These are phyloP conservation scores for Antheraea mylitta DNA, from an alignment of 1,140 invertebrate species.

Conservation along the genomic window DNA sequence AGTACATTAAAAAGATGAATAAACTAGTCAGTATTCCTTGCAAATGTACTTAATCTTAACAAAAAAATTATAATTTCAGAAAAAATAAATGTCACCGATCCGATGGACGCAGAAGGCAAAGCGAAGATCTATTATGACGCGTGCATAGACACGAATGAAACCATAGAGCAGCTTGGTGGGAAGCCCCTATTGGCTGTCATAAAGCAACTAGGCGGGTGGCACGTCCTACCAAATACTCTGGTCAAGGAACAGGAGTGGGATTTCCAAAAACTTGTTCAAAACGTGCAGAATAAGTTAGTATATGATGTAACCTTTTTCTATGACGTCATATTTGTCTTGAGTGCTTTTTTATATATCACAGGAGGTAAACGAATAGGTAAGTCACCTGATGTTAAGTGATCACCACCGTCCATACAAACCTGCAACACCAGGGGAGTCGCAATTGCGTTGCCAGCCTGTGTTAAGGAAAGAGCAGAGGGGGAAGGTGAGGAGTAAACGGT, in stretches of 20 bases:
- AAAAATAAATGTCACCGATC: slow-evolving; percentile 51
- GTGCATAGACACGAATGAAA: slow-evolving; percentile 96
- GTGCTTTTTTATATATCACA: no score
- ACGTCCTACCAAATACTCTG: slow-evolving; percentile 77
- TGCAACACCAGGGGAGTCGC: no score
- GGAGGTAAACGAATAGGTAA: no score
- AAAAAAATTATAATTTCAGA: slow-evolving; percentile 36
- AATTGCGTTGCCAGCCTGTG: no score
- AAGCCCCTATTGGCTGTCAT: slow-evolving; percentile 90
- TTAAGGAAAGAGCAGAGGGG: no score
- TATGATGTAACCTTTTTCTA: neutral
- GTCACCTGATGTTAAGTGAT: no score
- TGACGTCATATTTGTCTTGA: no score
- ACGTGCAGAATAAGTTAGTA: slow-evolving; percentile 87
- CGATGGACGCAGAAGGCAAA: slow-evolving; percentile 88
- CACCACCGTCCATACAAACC: no score
- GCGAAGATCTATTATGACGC: slow-evolving; percentile 95
- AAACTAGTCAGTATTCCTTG: neutral
- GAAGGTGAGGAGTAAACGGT: no score
- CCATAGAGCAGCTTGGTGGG: slow-evolving; percentile 85
- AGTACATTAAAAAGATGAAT: no score
- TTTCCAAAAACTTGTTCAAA: slow-evolving; percentile 87
- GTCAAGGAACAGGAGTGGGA: slow-evolving; percentile 81
- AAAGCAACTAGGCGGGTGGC: slow-evolving; percentile 88
- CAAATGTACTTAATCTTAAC: neutral